phyloP scores from a whole-genome alignment of 37 sponge, comb jelly and placozoan genomes.

The Agelas oroides region DNA sequence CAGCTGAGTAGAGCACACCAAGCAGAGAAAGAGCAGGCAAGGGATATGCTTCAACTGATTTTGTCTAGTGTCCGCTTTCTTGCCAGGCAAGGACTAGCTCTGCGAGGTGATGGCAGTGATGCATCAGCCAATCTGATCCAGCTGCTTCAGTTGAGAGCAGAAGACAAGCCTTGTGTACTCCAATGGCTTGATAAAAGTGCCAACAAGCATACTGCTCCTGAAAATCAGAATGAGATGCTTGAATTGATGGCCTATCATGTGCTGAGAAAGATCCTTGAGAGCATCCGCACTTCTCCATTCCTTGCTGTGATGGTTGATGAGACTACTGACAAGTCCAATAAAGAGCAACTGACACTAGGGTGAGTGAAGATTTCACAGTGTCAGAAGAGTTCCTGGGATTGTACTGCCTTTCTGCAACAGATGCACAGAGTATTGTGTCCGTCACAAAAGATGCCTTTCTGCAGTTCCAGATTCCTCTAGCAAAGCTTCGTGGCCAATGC shows the following conservation, averaged over 20 bases:
- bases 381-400: constrained; percentile 64
- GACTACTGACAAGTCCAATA: constrained; percentile 55
- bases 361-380: constrained; percentile 37
- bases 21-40: constrained; percentile 67
- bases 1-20: constrained; percentile 60
- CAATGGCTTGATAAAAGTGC: constrained; percentile 65
- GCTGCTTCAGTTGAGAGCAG: constrained; percentile 60
- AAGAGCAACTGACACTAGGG: constrained; percentile 65
- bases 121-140: constrained; percentile 70
- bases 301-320: constrained; percentile 75
- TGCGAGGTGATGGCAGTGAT: constrained; percentile 71
- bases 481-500: constrained; percentile 72
- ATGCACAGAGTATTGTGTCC: constrained; percentile 68
- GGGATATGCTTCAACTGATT: constrained; percentile 77
- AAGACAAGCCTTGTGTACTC: constrained; percentile 51
- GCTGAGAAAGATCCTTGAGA: constrained; percentile 49
- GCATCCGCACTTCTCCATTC: constrained; percentile 54
- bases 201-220: constrained; percentile 47
- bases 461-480: constrained; percentile 56
- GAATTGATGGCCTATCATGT: constrained; percentile 74
- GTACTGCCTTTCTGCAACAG: constrained; percentile 36
- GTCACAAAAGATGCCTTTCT: constrained; percentile 63
- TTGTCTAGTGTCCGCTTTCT: constrained; percentile 70
- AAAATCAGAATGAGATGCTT: constrained; percentile 84
- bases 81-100: constrained; percentile 69